phyloP scores from a whole-genome alignment of 2,113 vertebrate genomes.

The Mus musculus region GRCm39 chr2:37779501-37780000 shows the following conservation, averaged over 20 bases:
- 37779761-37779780: not conserved
- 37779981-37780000: not conserved
- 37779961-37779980: not conserved
- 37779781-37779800: not conserved
- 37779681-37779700: not conserved
- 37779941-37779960: not conserved
- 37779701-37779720: not conserved
- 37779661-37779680: not conserved
- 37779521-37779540: not conserved
- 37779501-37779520: not conserved
- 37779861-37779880: not conserved
- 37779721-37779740: not conserved
- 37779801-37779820: not conserved
- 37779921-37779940: slow-evolving; percentile 1
- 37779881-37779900: not conserved
- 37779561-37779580: not conserved
- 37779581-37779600: not conserved
- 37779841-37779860: not conserved
- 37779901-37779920: not conserved
- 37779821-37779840: not conserved
- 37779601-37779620: not conserved
- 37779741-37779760: not conserved
- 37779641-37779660: not conserved
- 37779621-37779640: not conserved
- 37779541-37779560: not conserved